phyloP scores from a whole-genome alignment of 2,888 invertebrate genomes.

The Lasioglossum malachurum region DNA sequence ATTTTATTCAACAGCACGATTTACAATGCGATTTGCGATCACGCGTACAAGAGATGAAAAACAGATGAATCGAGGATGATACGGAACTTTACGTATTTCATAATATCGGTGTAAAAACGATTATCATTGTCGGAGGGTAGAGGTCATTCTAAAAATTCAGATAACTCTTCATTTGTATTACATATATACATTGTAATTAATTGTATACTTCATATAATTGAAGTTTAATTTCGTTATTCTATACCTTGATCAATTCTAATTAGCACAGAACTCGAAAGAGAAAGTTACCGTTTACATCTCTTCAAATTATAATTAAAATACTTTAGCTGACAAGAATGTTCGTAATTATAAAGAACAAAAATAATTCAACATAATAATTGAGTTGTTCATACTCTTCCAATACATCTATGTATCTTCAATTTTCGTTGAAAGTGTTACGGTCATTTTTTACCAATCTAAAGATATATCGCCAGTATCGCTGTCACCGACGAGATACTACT shows the following conservation, averaged over 20 bases:
- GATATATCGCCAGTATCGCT: not conserved
- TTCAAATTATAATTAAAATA: not conserved
- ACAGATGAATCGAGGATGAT: conserved; percentile 24
- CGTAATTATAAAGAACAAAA: not conserved
- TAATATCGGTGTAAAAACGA: not conserved
- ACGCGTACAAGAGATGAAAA: conserved; percentile 19
- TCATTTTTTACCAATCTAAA: not conserved
- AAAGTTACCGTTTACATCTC: not conserved
- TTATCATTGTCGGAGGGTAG: not conserved
- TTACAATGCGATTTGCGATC: not conserved
- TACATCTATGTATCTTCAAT: not conserved
- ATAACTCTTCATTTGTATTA: not conserved
- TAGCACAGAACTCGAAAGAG: not conserved
- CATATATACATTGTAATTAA: not conserved
- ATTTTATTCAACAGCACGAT: conserved; percentile 36
- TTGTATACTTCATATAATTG: not conserved
- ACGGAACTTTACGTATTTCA: not conserved
- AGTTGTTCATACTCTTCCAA: not conserved
- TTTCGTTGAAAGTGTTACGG: not conserved
- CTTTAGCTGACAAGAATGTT: not conserved
- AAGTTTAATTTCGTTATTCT: not conserved
- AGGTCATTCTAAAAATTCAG: not conserved
- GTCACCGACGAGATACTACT: too few species aligned
- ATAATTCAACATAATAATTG: not conserved
- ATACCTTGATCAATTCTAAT: not conserved